Conservation (phyloP, 2,888 invertebrate species). For the Neoscelio sp. region DNA sequence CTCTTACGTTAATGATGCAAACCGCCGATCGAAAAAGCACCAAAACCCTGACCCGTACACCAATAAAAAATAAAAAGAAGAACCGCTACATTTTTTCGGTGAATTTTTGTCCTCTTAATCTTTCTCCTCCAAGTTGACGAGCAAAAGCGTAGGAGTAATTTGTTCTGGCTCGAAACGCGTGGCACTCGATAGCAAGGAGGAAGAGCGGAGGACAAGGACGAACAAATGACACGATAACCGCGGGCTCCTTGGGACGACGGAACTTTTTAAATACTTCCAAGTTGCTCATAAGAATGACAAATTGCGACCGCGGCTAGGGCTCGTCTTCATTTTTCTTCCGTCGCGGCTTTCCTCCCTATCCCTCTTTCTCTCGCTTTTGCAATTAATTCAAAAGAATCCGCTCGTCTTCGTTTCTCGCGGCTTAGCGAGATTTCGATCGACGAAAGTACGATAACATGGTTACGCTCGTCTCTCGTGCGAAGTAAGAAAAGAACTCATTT, state of each 20-base stretch:
- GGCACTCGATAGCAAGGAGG: conserved; percentile 55
- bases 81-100: conserved; percentile 36
- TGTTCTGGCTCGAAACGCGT: conserved; percentile 61
- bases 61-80: not conserved
- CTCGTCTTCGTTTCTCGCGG: conserved; percentile 58
- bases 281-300: conserved; percentile 81
- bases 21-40: no score
- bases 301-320: conserved; percentile 76
- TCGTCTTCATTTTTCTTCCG: conserved; percentile 58
- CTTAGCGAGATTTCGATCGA: conserved; percentile 14
- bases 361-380: conserved; percentile 26
- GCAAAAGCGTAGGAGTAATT: conserved; percentile 61
- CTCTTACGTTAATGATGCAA: conserved; percentile 5
- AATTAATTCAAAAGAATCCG: conserved; percentile 67
- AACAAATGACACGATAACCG: conserved; percentile 75
- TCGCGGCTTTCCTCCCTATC: conserved; percentile 50
- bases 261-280: conserved; percentile 83
- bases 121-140: conserved; percentile 29
- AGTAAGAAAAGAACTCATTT: not conserved
- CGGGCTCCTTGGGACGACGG: conserved; percentile 70
- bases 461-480: not conserved
- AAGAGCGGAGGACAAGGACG: conserved; percentile 66
- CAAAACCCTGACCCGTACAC: no score
- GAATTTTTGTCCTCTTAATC: conserved; percentile 54
- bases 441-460: conserved; percentile 24